Percentiles rank a stretch among this genome's conserved stretches.
These are phyloP conservation scores for Sphenodon punctatus DNA, from an alignment of 2,797 vertebrate genomes.

Conservation along the genomic window DNA sequence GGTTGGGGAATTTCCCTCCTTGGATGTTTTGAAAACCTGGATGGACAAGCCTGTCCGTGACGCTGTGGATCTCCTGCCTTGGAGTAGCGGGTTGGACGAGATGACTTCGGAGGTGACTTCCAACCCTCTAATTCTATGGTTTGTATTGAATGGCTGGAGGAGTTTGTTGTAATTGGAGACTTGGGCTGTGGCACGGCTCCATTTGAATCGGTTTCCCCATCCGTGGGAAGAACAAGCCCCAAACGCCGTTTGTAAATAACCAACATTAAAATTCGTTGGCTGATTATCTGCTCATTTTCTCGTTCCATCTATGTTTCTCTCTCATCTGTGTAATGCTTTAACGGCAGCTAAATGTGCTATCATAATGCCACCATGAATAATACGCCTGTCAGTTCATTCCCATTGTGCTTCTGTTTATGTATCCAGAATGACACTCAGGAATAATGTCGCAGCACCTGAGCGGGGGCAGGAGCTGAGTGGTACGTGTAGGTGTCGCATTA, in stretches of 20 bases:
- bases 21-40: no score
- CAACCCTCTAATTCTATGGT: no score
- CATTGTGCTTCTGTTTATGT: background rate
- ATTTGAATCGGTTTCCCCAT: rapidly evolving
- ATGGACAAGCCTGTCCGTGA: no score
- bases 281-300: background rate
- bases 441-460: conserved; percentile 28
- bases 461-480: background rate
- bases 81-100: no score
- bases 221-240: background rate
- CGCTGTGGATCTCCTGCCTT: no score
- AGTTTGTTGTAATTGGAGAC: no score
- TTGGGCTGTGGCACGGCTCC: background rate
- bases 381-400: conserved; percentile 43
- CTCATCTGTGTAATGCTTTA: background rate
- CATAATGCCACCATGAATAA: conserved; percentile 35
- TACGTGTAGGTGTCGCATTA: background rate
- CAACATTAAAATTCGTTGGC: background rate
- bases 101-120: no score
- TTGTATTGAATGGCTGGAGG: no score
- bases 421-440: conserved; percentile 31
- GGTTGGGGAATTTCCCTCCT: no score
- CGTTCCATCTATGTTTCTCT: background rate
- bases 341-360: conserved; percentile 2
- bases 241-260: rapidly evolving